Conservation (phyloP, 2,888 invertebrate species). For the Hydroisotoma schaefferi region DNA sequence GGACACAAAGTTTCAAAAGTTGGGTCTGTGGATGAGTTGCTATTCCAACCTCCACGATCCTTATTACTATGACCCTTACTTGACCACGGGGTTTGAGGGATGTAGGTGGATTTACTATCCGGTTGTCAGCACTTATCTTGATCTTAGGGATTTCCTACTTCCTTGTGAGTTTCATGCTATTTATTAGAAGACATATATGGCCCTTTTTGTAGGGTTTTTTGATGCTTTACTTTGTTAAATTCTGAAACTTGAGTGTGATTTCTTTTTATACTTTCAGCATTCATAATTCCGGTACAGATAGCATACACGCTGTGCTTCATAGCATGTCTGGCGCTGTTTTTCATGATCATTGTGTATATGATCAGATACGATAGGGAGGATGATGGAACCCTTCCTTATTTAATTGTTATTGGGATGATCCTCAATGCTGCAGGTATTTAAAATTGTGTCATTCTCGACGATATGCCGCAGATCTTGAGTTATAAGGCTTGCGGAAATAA, state of each 20-base stretch:
- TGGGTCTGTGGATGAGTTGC: conserved; percentile 93
- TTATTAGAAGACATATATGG: too few relatives aligned
- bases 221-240: too few relatives aligned
- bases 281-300: conserved; percentile 90
- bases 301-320: conserved; percentile 85
- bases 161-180: conserved; percentile 65
- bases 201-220: background rate
- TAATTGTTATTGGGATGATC: conserved; percentile 63
- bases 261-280: conserved; percentile 62
- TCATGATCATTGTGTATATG: conserved; percentile 73
- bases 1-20: conserved; percentile 76
- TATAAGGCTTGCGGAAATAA: too few relatives aligned
- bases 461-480: too few relatives aligned
- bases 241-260: too few relatives aligned
- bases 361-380: conserved; percentile 81
- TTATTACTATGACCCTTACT: conserved; percentile 66
- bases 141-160: conserved; percentile 78
- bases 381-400: conserved; percentile 65
- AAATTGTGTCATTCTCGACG: too few relatives aligned
- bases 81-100: conserved; percentile 66
- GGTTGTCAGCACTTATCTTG: conserved; percentile 84
- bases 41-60: conserved; percentile 86
- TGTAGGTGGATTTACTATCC: conserved; percentile 96
- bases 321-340: conserved; percentile 67
- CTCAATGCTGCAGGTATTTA: conserved; percentile 63